Percentiles rank a stretch among this genome's conserved stretches.
Conservation (phyloP, 2,888 invertebrate genomes). For the Pachymerium ferrugineum region DNA sequence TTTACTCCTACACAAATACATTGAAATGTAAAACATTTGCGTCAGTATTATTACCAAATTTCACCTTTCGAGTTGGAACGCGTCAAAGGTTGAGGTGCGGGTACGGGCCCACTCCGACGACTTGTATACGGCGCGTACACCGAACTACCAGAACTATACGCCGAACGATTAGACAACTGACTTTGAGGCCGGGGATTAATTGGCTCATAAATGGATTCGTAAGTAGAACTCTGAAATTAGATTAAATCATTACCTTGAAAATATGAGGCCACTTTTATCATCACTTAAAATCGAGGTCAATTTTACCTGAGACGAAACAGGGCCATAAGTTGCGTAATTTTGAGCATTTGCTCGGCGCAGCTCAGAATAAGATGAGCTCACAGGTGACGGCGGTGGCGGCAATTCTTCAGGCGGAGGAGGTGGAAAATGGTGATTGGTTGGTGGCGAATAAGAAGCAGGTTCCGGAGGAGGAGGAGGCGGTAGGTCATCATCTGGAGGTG, state of each 20-base stretch:
- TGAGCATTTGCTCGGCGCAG: slow-evolving; percentile 36
- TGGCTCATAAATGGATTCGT: slow-evolving; percentile 88
- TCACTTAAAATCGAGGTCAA: neutral
- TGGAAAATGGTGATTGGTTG: slow-evolving; percentile 43
- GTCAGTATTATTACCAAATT: neutral
- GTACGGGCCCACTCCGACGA: slow-evolving; percentile 44
- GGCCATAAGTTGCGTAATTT: slow-evolving; percentile 55
- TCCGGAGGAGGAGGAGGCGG: slow-evolving; percentile 52
- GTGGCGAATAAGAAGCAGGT: slow-evolving; percentile 43
- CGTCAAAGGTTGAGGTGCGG: slow-evolving; percentile 37
- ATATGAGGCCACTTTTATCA: neutral
- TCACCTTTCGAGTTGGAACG: slow-evolving; percentile 27
- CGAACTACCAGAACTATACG: slow-evolving; percentile 60
- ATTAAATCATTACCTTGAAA: neutral
- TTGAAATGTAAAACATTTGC: too few species aligned
- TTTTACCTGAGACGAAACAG: slow-evolving; percentile 36
- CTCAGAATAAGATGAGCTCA: slow-evolving; percentile 58
- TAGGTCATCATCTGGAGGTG: slow-evolving; percentile 38
- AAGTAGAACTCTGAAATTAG: slow-evolving; percentile 59
- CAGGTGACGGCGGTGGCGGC: slow-evolving; percentile 79
- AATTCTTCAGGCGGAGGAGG: slow-evolving; percentile 60
- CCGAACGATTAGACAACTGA: slow-evolving; percentile 53
- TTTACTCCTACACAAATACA: neutral
- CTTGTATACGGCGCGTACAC: slow-evolving; percentile 61
- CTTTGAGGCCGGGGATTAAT: slow-evolving; percentile 61